Percentiles rank a stretch among this genome's conserved stretches.
Conservation (phyloP, 35 echinoderm and acorn worm species). For the Amphiura filiformis region DNA sequence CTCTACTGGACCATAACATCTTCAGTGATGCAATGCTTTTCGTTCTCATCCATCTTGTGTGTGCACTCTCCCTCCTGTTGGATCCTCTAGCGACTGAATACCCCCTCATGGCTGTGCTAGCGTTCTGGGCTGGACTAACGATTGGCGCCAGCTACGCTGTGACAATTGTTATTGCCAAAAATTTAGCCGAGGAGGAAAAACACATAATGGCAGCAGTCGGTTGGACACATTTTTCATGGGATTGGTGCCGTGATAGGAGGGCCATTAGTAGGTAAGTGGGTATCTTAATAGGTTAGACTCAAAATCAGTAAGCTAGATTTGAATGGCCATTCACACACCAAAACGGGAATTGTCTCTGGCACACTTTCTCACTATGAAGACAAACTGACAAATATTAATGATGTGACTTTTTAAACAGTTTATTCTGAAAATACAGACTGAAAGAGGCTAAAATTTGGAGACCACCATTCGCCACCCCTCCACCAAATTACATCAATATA, state of each 20-base stretch:
- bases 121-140: neutral
- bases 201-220: neutral
- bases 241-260: neutral
- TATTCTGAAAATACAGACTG: too few relatives aligned
- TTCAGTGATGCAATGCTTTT: neutral
- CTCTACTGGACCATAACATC: neutral
- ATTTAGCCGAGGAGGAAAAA: neutral
- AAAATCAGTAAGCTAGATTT: too few relatives aligned
- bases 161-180: neutral
- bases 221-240: neutral
- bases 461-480: too few relatives aligned
- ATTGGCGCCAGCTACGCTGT: neutral
- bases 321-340: too few relatives aligned
- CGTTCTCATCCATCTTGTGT: neutral
- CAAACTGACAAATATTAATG: too few relatives aligned
- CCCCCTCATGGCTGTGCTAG: neutral
- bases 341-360: too few relatives aligned
- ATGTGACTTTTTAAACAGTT: too few relatives aligned
- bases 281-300: too few relatives aligned
- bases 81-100: neutral
- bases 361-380: too few relatives aligned
- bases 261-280: neutral
- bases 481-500: too few relatives aligned
- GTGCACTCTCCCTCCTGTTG: neutral
- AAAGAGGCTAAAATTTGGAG: too few relatives aligned